Base-by-base conservation (phyloP, 1,140 invertebrate species). In the Drosophila nigrodunni region DNA sequence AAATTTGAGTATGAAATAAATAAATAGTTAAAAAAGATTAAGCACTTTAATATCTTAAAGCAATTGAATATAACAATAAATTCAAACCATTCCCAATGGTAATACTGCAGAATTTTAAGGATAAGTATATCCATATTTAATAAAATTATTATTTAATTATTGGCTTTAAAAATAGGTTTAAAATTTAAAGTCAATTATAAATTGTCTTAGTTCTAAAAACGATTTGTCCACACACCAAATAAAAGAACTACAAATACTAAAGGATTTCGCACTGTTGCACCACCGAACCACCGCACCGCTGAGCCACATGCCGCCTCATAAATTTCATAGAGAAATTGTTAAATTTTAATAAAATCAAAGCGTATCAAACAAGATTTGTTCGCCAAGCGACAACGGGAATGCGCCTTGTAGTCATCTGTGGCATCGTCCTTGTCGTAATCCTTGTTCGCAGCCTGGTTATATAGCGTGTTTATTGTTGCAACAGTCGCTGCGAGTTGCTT, bases 271-370 rank as follows among this genome's bases (percentile, higher is more conserved):
- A 18, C 30, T 10, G 37, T 3, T 47, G 59, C 44, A 11, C 10
- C 2, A 13, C 6, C 10, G 54, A 39, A 35, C 54, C 34, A 7
- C 37, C 30, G 10, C 64, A 69, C 47, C 50, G 54, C 59, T 41
- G 15, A 47, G 34, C n/a, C 73, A 65, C 52, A 58, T 71, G 68
- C 34, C 49, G 77, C 67, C 69, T 78, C 83, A 88, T 88, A 88
- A 88, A 88, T 88, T 88, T 83, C 77, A 83, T 83, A 83, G 85
- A 52, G 77, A 83, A 80, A 89, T 88, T 83, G 85, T 89, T 88
- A 88, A 88, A 88, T 80, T 88, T 88, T 88, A 88, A 88, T 88
- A 88, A 88, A 88, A 88, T 88, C 83, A 88, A 88, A 89, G 83
- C 83, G 83, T 88, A 88, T 89, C 83, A 83, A 89, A 88, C 77